These are phyloP conservation scores for Zapornia atra DNA, from an alignment of 2,113 vertebrate species.

Conservation along the genomic window DNA sequence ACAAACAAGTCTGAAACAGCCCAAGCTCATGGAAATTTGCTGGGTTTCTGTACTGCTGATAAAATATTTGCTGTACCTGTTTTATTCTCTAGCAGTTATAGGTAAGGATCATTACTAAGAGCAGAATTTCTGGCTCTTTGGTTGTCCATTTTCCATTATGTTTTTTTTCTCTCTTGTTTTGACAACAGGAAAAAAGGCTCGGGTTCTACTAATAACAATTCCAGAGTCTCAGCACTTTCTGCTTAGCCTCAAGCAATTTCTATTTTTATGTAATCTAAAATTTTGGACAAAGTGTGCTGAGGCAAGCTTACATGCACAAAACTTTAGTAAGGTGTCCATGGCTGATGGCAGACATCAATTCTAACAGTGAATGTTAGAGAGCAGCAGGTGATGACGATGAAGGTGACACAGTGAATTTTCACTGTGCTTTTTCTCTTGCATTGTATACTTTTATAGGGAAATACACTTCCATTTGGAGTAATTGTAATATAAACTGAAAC, in stretches of 20 bases:
- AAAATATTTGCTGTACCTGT: neutral
- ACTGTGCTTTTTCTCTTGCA: neutral
- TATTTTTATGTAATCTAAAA: neutral
- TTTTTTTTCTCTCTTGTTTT: neutral
- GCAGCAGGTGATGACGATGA: neutral
- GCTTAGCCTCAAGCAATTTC: neutral
- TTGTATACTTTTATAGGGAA: neutral
- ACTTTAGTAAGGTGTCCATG: neutral
- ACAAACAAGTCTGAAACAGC: neutral
- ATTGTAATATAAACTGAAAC: neutral
- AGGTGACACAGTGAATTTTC: neutral
- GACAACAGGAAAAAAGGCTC: neutral
- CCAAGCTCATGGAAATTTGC: neutral
- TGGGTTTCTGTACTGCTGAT: neutral
- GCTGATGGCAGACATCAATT: neutral
- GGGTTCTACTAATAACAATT: neutral
- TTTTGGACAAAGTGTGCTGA: conserved; percentile 24
- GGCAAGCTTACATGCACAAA: conserved; percentile 9
- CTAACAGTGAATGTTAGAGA: neutral
- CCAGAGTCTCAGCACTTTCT: neutral
- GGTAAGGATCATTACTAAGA: neutral
- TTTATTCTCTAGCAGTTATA: neutral
- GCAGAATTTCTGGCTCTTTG: neutral
- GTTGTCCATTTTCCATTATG: neutral
- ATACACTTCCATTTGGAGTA: neutral